Percentiles rank a stretch among this genome's conserved stretches.
phyloP scores from a whole-genome alignment of 1,140 invertebrate genomes.

The Heliconius hermathena region DNA sequence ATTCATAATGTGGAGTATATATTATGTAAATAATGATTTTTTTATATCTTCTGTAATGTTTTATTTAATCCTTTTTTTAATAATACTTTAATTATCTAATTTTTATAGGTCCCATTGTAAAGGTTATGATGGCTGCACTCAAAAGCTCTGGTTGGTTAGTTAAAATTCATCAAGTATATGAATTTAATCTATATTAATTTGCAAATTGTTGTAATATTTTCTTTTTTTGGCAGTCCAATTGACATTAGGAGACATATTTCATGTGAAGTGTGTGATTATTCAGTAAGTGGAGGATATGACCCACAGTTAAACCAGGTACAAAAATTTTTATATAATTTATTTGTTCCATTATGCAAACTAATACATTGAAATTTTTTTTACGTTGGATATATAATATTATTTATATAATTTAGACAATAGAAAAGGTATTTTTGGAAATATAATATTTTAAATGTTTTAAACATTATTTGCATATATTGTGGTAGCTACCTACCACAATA shows the following conservation, averaged over 20 bases:
- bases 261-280: constrained; percentile 93
- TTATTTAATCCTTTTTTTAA: not conserved
- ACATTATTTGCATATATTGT: no score
- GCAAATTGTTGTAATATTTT: constrained; percentile 24
- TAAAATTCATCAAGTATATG: constrained; percentile 21
- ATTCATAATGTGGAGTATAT: not conserved
- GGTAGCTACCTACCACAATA: no score
- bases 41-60: not conserved
- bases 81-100: constrained; percentile 12
- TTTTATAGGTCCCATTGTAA: constrained; percentile 89
- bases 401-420: no score
- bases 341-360: no score
- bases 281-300: constrained; percentile 96
- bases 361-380: no score
- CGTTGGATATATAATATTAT: no score
- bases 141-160: constrained; percentile 92
- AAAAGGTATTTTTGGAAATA: no score
- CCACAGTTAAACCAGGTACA: constrained; percentile 91
- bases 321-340: not conserved
- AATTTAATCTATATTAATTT: not conserved
- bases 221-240: constrained; percentile 77
- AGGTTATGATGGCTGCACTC: constrained; percentile 92
- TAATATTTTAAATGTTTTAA: no score
- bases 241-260: constrained; percentile 93
- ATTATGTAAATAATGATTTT: not conserved